A percentile compares a stretch with the other conserved stretches of the same genome.
Conservation (phyloP, 2,888 invertebrate genomes). For the Steinernema carpocapsae region DNA sequence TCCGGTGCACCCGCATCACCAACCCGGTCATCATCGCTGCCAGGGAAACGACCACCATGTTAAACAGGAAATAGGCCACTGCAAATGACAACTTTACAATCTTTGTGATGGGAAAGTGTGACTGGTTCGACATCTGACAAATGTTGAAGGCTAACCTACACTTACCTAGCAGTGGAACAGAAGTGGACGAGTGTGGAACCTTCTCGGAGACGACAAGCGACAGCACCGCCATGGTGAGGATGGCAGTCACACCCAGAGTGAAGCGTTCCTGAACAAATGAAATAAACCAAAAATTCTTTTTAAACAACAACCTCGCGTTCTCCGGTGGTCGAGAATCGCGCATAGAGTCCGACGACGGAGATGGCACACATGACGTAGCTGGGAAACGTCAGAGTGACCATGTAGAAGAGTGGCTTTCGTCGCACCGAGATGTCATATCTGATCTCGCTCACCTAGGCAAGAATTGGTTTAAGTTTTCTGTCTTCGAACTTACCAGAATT, state of each 20-base stretch:
- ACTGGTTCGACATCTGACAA: background rate
- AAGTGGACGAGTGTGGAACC: constrained; percentile 64
- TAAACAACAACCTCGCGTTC: constrained; percentile 56
- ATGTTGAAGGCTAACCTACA: background rate
- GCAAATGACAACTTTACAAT: constrained; percentile 36
- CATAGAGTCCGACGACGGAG: constrained; percentile 64
- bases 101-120: background rate
- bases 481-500: constrained; percentile 44
- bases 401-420: constrained; percentile 66
- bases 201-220: constrained; percentile 66
- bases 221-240: constrained; percentile 66
- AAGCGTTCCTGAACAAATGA: constrained; percentile 54
- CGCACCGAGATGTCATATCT: constrained; percentile 62
- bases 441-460: constrained; percentile 57
- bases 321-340: constrained; percentile 62
- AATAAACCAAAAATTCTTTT: too few relatives aligned
- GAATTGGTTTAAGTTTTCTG: too few relatives aligned
- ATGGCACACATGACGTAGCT: constrained; percentile 65
- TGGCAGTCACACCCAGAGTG: constrained; percentile 65
- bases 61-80: constrained; percentile 67
- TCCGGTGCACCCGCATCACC: constrained; percentile 60
- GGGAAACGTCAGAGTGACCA: constrained; percentile 66
- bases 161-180: constrained; percentile 62
- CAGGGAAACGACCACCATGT: constrained; percentile 63
- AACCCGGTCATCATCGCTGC: constrained; percentile 63